Conservation (phyloP, 2,797 vertebrate species). For the Aselliscus stoliczkanus region DNA sequence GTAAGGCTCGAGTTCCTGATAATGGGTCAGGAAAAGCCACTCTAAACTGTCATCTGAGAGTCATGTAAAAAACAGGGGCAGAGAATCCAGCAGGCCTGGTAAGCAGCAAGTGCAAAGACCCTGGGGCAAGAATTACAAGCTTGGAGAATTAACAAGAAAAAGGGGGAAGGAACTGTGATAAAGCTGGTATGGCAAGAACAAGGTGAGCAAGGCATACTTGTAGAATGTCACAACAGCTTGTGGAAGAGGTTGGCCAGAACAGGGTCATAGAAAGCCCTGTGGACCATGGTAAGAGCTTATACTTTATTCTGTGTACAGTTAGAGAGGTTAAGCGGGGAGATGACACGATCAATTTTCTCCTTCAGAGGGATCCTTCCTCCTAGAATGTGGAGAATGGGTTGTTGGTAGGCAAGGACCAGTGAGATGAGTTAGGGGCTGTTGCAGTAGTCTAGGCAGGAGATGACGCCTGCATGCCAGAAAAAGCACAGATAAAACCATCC, state of each 20-base stretch:
- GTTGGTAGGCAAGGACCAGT: not conserved
- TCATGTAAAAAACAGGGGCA: not conserved
- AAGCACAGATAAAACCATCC: too few species aligned
- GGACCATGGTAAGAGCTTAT: not conserved
- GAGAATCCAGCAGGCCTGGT: not conserved
- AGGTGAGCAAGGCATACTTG: not conserved
- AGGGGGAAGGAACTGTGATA: not conserved
- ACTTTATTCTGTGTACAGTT: not conserved
- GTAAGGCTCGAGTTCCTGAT: not conserved
- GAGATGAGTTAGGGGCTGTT: not conserved
- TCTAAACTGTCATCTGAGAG: not conserved
- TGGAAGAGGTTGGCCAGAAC: not conserved
- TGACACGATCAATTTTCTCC: not conserved
- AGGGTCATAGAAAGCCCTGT: not conserved
- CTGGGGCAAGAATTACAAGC: not conserved
- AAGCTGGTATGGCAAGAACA: not conserved
- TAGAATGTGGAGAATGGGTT: not conserved
- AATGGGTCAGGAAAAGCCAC: not conserved
- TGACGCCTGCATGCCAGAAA: not conserved
- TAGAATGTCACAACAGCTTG: not conserved
- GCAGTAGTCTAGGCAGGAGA: not conserved
- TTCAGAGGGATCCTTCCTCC: not conserved
- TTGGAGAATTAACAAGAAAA: not conserved
- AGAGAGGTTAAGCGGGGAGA: not conserved
- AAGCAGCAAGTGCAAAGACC: not conserved